Conservation (phyloP, 2,113 vertebrate genomes). For the Nibea coibor region DNA sequence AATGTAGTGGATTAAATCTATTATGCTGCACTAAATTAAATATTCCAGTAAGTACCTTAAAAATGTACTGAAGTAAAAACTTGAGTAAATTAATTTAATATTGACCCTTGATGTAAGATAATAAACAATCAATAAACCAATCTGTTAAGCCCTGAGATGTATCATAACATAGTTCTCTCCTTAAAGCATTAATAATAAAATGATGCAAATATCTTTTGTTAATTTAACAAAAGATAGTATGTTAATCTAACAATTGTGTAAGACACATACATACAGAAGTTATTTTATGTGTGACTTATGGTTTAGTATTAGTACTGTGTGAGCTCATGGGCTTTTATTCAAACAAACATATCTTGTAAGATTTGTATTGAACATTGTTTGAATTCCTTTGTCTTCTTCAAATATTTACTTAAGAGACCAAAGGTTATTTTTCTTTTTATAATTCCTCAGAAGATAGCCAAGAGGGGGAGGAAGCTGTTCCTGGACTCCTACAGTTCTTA, state of each 20-base stretch:
- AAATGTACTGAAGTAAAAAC: neutral
- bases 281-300: neutral
- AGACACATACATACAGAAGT: neutral
- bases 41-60: neutral
- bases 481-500: conserved; percentile 6
- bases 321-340: neutral
- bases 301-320: neutral
- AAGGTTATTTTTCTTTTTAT: conserved; percentile 55
- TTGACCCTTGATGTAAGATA: neutral
- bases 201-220: neutral
- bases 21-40: neutral
- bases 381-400: conserved; percentile 57
- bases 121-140: neutral
- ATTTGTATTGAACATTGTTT: conserved; percentile 43
- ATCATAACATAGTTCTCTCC: neutral
- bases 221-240: neutral
- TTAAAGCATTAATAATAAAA: neutral
- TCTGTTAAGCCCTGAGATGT: neutral
- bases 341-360: conserved; percentile 6
- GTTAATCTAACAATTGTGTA: neutral
- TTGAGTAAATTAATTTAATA: neutral
- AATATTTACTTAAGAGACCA: conserved; percentile 53
- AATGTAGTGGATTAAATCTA: neutral
- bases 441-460: conserved; percentile 36
- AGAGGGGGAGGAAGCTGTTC: conserved; percentile 26